Evolutionary conservation across 2,113 vertebrate species (phyloP), one percentile per base, ranked within the genome.

Genomic region (Phycodurus eques): DNA sequence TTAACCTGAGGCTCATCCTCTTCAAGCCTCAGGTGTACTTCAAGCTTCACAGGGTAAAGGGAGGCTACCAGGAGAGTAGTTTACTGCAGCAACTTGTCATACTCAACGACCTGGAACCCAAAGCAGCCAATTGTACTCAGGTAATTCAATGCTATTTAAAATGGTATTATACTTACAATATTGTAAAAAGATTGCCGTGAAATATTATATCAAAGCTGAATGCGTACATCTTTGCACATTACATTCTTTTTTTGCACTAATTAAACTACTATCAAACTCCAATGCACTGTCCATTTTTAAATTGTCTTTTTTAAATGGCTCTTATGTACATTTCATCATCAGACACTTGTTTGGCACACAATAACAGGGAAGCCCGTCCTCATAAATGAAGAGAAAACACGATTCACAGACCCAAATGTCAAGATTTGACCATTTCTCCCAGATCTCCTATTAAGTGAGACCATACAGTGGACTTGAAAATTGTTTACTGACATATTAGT

Each of bases 51-150:
- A 96, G 98, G 0, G 97, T 99, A 62, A 99, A 99, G 83, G 97
- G 95, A 1, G 97, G 97, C 75, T 99, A 98, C 90, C 98, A 99
- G 83, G 98, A 99, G 87, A 99, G 97, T 86, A 98, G 96, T 86
- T 93, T 99, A 80, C 95, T 99, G 2, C 92, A 96, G 8, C 96
- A 99, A 72, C 95, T 99, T 0, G 98, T 98, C 73, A 99, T 97
- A 62, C 92, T 99, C 80, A 95, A 83, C 0, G 98, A 99, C 90
- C 93, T 99, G 31, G 98, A 99, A 89, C 98, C 98, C 14, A 99
- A 98, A 93, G 98, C 98, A 43, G 95, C 95, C 90, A 99, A 99
- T 83, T 99, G 98, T 95, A 99, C 98, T 89, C 99, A 99, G 96
- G 98, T 98, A 91, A 0, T 39, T 60, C 27, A 6, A 19, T 67